A percentile compares a stretch with the other conserved stretches of the same genome.
phyloP scores from a whole-genome alignment of 1,140 invertebrate species.

The Drosophila mayri region DNA sequence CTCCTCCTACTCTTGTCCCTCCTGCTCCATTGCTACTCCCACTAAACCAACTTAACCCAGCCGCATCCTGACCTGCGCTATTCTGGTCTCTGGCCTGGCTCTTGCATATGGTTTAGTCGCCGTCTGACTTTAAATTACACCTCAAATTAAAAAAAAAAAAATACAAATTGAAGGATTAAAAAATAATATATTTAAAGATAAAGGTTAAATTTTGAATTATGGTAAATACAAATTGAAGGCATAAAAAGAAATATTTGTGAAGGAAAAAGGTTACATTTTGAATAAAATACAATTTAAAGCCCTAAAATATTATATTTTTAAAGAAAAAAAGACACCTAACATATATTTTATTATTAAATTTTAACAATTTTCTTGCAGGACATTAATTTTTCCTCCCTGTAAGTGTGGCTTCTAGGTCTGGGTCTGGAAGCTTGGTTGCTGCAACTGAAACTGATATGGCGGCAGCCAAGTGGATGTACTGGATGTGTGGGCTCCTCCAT shows the following conservation, averaged over 20 bases:
- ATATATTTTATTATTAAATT: not conserved
- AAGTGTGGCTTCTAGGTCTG: not conserved
- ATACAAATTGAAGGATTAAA: not conserved
- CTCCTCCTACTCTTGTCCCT: not conserved
- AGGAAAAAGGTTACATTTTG: not conserved
- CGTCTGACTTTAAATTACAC: conserved; percentile 9
- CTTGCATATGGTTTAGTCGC: conserved; percentile 5
- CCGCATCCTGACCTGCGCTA: conserved; percentile 28
- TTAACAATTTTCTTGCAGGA: not conserved
- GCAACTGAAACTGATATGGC: conserved; percentile 24
- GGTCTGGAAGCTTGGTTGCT: not conserved
- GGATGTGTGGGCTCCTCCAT: conserved; percentile 21
- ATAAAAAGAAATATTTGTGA: not conserved
- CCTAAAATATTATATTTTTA: not conserved
- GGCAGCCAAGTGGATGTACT: conserved; percentile 44
- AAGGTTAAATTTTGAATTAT: too few relatives aligned
- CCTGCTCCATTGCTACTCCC: not conserved
- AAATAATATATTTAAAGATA: not conserved
- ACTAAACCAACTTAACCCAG: conserved; percentile 1
- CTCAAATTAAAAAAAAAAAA: not conserved
- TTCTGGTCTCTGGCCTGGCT: conserved; percentile 20
- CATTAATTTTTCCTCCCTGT: not conserved
- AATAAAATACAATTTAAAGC: not conserved
- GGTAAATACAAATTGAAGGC: not conserved
- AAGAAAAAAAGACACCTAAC: not conserved